Evolutionary conservation across 2,888 invertebrate genomes (phyloP).

Genomic region (Seira ritae): DNA sequence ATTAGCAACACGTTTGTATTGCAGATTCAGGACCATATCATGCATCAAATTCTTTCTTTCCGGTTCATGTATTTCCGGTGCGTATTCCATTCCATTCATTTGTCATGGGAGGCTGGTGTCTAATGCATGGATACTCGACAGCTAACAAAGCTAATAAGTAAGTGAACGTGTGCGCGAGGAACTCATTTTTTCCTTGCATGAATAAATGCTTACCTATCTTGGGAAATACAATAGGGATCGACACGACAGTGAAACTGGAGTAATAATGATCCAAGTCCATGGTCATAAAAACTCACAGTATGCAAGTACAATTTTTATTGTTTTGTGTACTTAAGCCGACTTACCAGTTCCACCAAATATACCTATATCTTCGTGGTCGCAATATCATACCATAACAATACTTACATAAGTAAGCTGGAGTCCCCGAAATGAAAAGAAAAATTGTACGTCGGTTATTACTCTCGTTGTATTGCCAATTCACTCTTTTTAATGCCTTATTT

Average conservation of each 20-base stretch:
- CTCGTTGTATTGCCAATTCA: neutral
- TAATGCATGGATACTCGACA: neutral
- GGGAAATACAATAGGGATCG: no score
- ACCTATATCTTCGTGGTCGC: neutral
- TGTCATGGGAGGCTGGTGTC: neutral
- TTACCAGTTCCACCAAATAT: no score
- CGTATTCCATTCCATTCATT: neutral
- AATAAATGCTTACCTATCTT: neutral
- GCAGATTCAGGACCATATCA: no score
- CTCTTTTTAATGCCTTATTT: slow-evolving; percentile 25
- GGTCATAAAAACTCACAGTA: slow-evolving; percentile 10
- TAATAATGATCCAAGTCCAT: slow-evolving; percentile 18
- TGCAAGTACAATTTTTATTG: slow-evolving; percentile 24
- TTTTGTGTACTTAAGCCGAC: slow-evolving; percentile 18
- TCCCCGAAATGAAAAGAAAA: neutral
- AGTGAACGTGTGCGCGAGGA: neutral
- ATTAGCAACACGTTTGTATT: neutral
- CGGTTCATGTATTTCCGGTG: neutral
- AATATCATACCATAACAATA: no score
- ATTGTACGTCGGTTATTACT: neutral
- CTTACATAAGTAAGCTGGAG: neutral
- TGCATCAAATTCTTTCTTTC: neutral
- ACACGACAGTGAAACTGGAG: neutral
- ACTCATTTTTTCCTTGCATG: neutral
- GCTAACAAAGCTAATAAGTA: neutral